These are phyloP conservation scores for Eurypyga helias DNA, from an alignment of 2,113 vertebrate species.

Conservation along the genomic window DNA sequence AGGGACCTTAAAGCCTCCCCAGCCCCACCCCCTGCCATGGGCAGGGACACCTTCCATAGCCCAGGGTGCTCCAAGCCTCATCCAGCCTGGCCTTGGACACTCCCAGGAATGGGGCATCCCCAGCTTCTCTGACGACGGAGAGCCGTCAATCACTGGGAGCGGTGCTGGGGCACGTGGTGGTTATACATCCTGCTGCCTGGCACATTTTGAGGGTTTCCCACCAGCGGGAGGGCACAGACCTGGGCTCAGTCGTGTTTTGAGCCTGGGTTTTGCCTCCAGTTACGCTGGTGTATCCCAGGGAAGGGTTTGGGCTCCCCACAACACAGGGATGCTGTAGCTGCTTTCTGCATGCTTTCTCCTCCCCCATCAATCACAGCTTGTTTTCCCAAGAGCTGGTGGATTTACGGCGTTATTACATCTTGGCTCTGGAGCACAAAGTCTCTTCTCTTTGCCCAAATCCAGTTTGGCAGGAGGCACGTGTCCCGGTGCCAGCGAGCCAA, in stretches of 20 bases:
- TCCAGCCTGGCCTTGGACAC: too few species aligned
- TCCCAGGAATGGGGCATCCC: too few species aligned
- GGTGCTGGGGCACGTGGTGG: not conserved
- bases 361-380: not conserved
- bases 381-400: not conserved
- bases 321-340: accelerated
- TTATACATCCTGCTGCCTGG: not conserved
- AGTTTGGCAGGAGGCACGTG: not conserved
- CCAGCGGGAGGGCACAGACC: accelerated
- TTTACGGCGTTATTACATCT: not conserved
- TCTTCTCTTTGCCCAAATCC: not conserved
- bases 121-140: too few species aligned
- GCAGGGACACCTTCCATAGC: too few species aligned
- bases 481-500: not conserved
- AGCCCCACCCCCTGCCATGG: too few species aligned
- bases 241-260: not conserved
- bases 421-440: not conserved
- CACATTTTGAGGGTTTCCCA: accelerated
- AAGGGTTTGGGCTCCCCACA: not conserved
- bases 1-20: too few species aligned
- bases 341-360: not conserved
- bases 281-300: not conserved
- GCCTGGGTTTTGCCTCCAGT: not conserved
- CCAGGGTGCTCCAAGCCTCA: too few species aligned
- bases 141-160: not conserved